Base-by-base conservation (phyloP, 1,140 invertebrate genomes). In the Danaus plexippus region DNA sequence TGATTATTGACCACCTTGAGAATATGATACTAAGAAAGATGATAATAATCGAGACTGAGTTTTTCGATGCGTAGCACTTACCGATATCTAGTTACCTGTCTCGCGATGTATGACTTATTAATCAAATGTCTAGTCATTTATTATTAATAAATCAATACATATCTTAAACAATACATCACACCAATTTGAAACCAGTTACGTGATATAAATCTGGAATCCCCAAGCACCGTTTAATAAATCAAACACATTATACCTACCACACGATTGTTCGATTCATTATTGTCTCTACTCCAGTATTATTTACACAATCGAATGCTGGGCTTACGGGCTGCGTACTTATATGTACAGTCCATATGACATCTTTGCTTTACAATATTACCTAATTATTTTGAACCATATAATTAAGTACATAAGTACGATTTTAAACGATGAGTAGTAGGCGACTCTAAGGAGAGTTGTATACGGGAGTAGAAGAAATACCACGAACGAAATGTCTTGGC, bases 261-360 rank as follows among this genome's bases (percentile, higher is more conserved):
- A 69, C 73, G 71, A 80, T 83, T 79, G 78, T 79, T 71, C 69
- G 70, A 77, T 77, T 77, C 72, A 71, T 77, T 85, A 83, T 80
- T 82, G 79, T 85, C 82, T 83, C 79, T 64, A 62, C 67, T 67
- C 57, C 61, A 71, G 75, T 75, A 72, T 79, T 85, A 76, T 85
- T 81, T 83, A 81, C 77, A 74, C 71, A 77, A 75, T 62, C 61
- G 71, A 78, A 77, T 73, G 63, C 73, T 77, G 73, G 76, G 75
- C 74, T 69, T 70, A 71, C 69, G 58, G 68, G 70, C 60, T 57
- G 58, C 69, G 63, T 63, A 54, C 64, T 67, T 66, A 73, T 61
- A 61, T 54, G 48, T 57, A 62, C 52, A 45, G 10, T 44, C 22
- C 49, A 46, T 57, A 57, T 49, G 53, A 53, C 51, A 12, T 46